Conservation (phyloP, 2,113 vertebrate species). For the Pterocles burchelli region DNA sequence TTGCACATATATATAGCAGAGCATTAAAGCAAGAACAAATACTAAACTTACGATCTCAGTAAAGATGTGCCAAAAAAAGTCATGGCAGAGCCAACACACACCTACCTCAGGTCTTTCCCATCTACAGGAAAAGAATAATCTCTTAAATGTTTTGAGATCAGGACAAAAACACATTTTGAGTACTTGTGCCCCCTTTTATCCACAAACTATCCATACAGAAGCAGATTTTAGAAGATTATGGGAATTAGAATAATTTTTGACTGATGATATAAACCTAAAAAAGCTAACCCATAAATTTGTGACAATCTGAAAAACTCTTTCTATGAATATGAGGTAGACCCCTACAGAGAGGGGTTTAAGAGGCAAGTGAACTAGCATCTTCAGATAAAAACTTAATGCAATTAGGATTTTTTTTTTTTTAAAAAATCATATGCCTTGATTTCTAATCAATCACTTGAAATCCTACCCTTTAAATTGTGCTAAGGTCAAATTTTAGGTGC, state of each 20-base stretch:
- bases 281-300: neutral
- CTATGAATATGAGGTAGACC: neutral
- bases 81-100: accelerated
- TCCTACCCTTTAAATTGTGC: neutral
- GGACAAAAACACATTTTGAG: neutral
- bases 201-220: neutral
- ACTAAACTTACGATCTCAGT: neutral
- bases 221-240: neutral
- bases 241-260: neutral
- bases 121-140: neutral
- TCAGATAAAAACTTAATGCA: neutral
- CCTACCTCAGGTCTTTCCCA: neutral
- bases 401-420: neutral
- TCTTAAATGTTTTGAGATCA: neutral
- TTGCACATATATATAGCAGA: accelerated
- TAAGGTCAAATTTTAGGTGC: neutral
- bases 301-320: neutral
- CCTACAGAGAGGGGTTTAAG: neutral
- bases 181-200: neutral
- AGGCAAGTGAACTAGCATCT: neutral
- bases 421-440: neutral
- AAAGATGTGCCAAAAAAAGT: neutral
- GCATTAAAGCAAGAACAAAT: neutral
- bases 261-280: neutral
- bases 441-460: neutral